Evolutionary conservation across 2,888 invertebrate species (phyloP), one percentile per base, ranked within the genome.

Genomic region (Philhelius pedissequus): DNA sequence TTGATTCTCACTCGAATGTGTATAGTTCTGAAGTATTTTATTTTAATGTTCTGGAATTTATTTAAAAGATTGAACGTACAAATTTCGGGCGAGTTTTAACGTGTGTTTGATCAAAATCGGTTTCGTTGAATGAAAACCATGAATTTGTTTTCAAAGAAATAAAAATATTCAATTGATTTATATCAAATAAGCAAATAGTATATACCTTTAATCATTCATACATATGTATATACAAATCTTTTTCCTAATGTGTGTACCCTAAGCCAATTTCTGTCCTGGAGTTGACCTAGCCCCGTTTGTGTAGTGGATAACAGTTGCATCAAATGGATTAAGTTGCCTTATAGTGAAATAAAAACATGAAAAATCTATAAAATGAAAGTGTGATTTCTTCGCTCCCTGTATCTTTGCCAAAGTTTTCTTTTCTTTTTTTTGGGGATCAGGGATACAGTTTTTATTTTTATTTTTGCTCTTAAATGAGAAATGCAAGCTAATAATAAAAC

Each of bases 401-500:
- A 64, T 64, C 64, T 64, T 64, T 64, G 43, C 22, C 32, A 64
- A 64, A 64, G 45, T 45, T 43, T 68, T 32, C 30, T 22, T 52
- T 35, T 58, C 35, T 22, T 35, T 11, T n/a, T 13, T 62, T 69
- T 40, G 73, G 27, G 43, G 38, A 66, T 58, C 71, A 68, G 45
- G 60, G 45, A 54, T 48, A 69, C 30, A 35, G 69, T 79, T 76
- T 68, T 86, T 60, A 35, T 30, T 86, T 58, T 48, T 50, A 69
- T 79, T 30, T 56, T 73, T 56, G 40, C 68, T 86, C 86, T 87
- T 83, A 68, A 83, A 87, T 86, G 87, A 87, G 87, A 87, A 79
- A 88, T 88, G 88, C 88, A 88, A 86, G 86, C 87, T 35, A 83
- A 86, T 78, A 86, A 81, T 75, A 87, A 87, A 80, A 86, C 87